Percentiles rank a stretch among this genome's conserved stretches.
Evolutionary conservation across 1,140 invertebrate genomes (phyloP).

Genomic region (Harpegnathos saltator): DNA sequence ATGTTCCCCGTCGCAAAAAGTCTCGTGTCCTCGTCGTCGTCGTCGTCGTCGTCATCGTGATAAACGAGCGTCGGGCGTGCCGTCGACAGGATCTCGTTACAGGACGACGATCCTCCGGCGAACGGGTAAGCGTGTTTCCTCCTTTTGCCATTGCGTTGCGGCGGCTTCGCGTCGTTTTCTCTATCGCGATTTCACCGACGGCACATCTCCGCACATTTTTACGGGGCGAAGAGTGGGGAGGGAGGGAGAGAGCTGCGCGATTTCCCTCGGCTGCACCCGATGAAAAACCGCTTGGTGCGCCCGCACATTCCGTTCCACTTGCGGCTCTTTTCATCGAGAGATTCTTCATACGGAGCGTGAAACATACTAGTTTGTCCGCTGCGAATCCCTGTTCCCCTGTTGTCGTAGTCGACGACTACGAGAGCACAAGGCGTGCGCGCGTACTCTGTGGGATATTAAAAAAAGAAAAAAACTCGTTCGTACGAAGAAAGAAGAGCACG

Average conservation of each 20-base stretch:
- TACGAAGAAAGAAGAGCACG: too few species aligned
- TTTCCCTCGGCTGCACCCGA: neutral
- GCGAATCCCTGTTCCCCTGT: too few species aligned
- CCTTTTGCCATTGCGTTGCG: neutral
- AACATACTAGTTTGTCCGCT: too few species aligned
- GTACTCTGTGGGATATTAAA: too few species aligned
- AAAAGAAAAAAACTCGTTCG: too few species aligned
- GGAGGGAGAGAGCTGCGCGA: too few species aligned
- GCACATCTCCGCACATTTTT: conserved; percentile 35
- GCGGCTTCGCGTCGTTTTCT: conserved; percentile 3
- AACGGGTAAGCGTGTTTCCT: neutral
- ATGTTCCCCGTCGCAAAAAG: conserved; percentile 15
- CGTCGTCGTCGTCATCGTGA: conserved; percentile 13
- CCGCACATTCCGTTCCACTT: too few species aligned
- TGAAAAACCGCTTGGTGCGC: neutral
- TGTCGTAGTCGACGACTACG: too few species aligned
- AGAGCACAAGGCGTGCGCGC: too few species aligned
- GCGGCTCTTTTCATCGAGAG: too few species aligned
- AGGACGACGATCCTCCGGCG: conserved; percentile 6
- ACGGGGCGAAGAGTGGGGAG: neutral
- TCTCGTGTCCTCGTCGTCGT: too few species aligned
- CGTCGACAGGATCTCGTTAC: conserved; percentile 44
- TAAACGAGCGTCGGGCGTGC: conserved; percentile 36
- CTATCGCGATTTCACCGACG: conserved; percentile 49
- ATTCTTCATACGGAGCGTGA: too few species aligned